Conservation (phyloP, 2,113 vertebrate genomes). For the Solea senegalensis region DNA sequence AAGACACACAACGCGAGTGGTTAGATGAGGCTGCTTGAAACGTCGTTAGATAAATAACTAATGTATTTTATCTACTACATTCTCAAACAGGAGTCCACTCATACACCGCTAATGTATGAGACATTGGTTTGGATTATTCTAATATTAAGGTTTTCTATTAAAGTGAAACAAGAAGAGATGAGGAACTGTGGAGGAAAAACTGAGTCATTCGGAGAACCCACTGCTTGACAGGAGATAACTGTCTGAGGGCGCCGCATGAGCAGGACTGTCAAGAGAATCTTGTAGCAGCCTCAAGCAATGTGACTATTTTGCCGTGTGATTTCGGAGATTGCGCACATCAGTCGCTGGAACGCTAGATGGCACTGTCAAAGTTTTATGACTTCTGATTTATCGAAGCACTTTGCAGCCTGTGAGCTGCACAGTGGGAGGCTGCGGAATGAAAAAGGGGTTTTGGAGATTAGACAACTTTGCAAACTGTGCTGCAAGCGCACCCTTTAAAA, state of each 20-base stretch:
- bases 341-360: constrained; percentile 39
- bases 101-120: too few species aligned
- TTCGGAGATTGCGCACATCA: constrained; percentile 2
- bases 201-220: constrained; percentile 6
- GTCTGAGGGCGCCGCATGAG: background rate
- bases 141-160: constrained; percentile 6
- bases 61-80: too few species aligned
- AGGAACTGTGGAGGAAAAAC: background rate
- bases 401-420: constrained; percentile 13
- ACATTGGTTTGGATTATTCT: too few species aligned
- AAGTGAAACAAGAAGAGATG: constrained; percentile 4
- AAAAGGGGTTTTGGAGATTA: constrained; percentile 14
- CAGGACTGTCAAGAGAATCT: background rate
- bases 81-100: too few species aligned
- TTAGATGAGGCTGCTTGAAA: constrained; percentile 2
- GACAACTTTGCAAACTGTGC: constrained; percentile 22
- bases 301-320: constrained; percentile 2
- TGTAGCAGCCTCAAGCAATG: background rate
- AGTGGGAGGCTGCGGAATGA: background rate
- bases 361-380: constrained; percentile 6
- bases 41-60: background rate
- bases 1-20: background rate
- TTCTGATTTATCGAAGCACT: constrained; percentile 26
- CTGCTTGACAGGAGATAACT: constrained; percentile 21
- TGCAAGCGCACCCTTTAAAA: constrained; percentile 20